Percentiles rank a stretch among this genome's conserved stretches.
These are phyloP conservation scores for Mactra quadrangularis DNA, from an alignment of 1,140 invertebrate genomes.

Conservation along the genomic window DNA sequence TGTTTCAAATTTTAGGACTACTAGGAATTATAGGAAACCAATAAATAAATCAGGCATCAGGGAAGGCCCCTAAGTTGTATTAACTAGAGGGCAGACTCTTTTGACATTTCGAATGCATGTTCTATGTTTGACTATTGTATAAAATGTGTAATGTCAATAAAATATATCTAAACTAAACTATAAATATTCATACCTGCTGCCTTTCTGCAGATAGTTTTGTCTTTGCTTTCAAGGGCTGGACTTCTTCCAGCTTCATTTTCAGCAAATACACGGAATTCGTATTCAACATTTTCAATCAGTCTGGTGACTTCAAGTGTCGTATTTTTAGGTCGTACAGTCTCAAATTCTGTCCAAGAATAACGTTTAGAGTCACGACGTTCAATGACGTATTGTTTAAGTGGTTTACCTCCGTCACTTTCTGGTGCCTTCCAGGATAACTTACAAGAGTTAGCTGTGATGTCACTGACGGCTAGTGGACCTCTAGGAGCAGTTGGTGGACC, in stretches of 20 bases:
- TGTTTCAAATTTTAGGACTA: no score
- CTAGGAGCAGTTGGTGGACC: conserved; percentile 76
- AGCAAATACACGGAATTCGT: conserved; percentile 95
- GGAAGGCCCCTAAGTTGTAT: no score
- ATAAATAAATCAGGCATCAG: no score
- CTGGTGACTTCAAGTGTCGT: conserved; percentile 89
- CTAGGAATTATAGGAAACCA: no score
- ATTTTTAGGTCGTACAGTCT: conserved; percentile 66
- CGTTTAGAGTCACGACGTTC: conserved; percentile 89
- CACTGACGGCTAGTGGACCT: conserved; percentile 93
- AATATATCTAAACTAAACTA: no score
- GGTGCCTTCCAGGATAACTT: conserved; percentile 97
- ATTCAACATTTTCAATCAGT: conserved; percentile 94
- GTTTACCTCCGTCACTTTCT: conserved; percentile 95
- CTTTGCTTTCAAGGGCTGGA: conserved; percentile 90
- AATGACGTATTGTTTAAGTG: conserved; percentile 96
- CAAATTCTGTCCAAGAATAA: conserved; percentile 74
- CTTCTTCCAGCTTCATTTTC: conserved; percentile 95
- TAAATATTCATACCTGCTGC: conserved; percentile 69
- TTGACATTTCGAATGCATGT: no score
- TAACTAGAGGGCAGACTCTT: no score
- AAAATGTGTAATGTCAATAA: no score
- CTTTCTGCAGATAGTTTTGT: conserved; percentile 73
- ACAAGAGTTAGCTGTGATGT: conserved; percentile 96
- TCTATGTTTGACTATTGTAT: no score